Base-by-base conservation (phyloP, 1,140 invertebrate species). In the Drosophila kanapiae region DNA sequence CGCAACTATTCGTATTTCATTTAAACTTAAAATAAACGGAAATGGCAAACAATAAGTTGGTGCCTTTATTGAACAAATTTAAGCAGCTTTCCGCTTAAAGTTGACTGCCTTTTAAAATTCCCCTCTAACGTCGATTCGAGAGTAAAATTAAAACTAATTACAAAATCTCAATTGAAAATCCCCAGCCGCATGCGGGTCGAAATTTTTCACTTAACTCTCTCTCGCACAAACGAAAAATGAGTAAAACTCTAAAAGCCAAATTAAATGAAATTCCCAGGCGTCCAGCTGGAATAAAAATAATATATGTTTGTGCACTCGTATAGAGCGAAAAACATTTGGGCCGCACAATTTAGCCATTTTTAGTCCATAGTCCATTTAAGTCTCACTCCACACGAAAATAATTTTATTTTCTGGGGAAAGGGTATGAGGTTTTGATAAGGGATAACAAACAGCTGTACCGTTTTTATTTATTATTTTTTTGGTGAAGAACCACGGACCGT, bases 201-300 rank as follows among this genome's bases (percentile, higher is more conserved):
- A 53, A 23, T 23, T 56, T 63, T 62, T 63, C 71, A 63, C 71
- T 75, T 63, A 54, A 47, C 38, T 40, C 33, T 33, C 18, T 9
- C 7, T 6, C 40, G 13, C 16, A 18, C 14, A 8, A 18, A 11
- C 35, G 29, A 33, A 48, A 58, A 43, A 60, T 51, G n/a, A 35
- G 16, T 53, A 60, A 75, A 75, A 64, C 48, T 45, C 45, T 37
- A 49, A 29, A 29, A 75, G 60, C 58, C 45, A 82, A 80, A 80
- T 82, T 62, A 70, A 83, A 65, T 75, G 49, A 85, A 81, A 81
- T 81, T 69, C 78, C 67, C 67, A 48, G 37, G 74, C 61, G 61
- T 47, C 35, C 57, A 38, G 58, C 47, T 23, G 18, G 61, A 69
- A 80, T 60, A 48, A 57, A 18, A 64, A 59, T 37, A 62, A 71